These are phyloP conservation scores for Lagodon rhomboides DNA, from an alignment of 2,797 vertebrate genomes.

Conservation along the genomic window DNA sequence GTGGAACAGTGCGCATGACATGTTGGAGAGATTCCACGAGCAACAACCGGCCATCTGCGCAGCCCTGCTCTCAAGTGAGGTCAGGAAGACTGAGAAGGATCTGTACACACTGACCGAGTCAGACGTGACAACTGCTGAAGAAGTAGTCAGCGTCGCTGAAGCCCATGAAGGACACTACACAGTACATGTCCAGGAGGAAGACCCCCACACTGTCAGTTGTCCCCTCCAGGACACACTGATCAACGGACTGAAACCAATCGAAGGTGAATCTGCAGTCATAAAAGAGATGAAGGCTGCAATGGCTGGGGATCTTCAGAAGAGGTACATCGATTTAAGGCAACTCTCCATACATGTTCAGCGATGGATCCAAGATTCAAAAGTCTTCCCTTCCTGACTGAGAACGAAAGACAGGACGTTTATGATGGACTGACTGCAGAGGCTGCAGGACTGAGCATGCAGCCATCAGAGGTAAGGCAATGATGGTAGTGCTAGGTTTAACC, in stretches of 20 bases:
- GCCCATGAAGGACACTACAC: too few relatives aligned
- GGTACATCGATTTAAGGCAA: not conserved
- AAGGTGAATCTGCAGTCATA: conserved; percentile 8
- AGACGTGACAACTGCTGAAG: too few relatives aligned
- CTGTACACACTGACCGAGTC: too few relatives aligned
- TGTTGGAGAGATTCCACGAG: too few relatives aligned
- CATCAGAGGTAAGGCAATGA: not conserved
- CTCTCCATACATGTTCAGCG: not conserved
- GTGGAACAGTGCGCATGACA: too few relatives aligned
- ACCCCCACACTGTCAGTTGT: not conserved
- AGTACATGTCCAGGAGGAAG: not conserved
- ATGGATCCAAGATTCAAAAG: conserved; percentile 1
- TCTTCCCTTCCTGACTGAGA: conserved; percentile 2
- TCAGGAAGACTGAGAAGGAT: too few relatives aligned
- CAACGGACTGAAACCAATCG: not conserved
- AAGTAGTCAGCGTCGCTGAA: too few relatives aligned
- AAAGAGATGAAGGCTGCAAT: conserved; percentile 1
- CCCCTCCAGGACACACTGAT: conserved; percentile 3
- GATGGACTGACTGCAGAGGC: not conserved
- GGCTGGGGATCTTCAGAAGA: not conserved
- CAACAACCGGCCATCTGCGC: too few relatives aligned
- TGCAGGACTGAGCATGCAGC: not conserved
- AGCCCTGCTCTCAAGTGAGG: too few relatives aligned
- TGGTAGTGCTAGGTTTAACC: too few relatives aligned
- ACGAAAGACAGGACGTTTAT: not conserved